Evolutionary conservation across 2,797 vertebrate species (phyloP).

Genomic region (Nyctibius grandis): DNA sequence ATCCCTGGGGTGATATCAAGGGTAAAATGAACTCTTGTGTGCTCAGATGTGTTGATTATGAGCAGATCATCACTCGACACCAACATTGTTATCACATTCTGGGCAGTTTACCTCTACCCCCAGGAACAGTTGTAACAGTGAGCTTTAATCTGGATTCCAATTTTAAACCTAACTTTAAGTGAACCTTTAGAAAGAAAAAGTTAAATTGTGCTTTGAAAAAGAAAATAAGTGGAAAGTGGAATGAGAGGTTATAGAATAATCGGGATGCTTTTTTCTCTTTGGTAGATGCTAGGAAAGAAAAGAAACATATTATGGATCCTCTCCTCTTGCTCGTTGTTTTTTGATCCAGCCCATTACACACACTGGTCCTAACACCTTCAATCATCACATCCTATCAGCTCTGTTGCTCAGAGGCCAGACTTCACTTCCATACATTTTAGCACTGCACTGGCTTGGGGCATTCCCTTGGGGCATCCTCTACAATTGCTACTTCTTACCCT

Average conservation of each 20-base stretch:
- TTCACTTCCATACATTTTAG: background rate
- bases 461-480: background rate
- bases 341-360: background rate
- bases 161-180: conserved; percentile 65
- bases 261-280: background rate
- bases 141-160: conserved; percentile 61
- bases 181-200: conserved; percentile 24
- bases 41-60: conserved; percentile 41
- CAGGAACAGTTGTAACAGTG: conserved; percentile 50
- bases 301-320: background rate
- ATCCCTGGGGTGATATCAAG: background rate
- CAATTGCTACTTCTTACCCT: background rate
- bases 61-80: conserved; percentile 61
- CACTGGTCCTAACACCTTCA: background rate
- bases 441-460: background rate
- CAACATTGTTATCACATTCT: conserved; percentile 52
- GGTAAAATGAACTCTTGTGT: conserved; percentile 22
- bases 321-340: background rate
- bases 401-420: background rate
- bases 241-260: background rate
- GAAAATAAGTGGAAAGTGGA: background rate
- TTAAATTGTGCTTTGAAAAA: background rate
- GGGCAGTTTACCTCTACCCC: conserved; percentile 42
- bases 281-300: background rate
- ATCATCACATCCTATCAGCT: background rate